A percentile compares a stretch with the other conserved stretches of the same genome.
Conservation (phyloP, 2,888 invertebrate species). For the Ceraclea dissimilis region DNA sequence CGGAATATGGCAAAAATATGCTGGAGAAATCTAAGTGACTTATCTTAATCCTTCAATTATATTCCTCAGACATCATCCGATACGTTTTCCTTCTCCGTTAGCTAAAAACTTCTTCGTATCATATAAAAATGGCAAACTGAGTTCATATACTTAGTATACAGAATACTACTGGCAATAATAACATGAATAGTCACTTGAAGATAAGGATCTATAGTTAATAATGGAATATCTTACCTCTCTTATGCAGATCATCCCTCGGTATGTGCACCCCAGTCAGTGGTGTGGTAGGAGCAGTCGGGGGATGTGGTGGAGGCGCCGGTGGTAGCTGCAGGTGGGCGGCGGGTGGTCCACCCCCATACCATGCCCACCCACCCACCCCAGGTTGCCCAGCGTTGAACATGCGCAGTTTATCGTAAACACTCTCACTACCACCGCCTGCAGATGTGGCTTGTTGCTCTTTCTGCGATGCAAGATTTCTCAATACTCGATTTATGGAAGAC, state of each 20-base stretch:
- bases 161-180: too few relatives aligned
- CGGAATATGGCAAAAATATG: too few relatives aligned
- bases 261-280: conserved; percentile 51
- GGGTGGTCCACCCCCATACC: conserved; percentile 75
- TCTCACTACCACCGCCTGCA: conserved; percentile 52
- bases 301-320: conserved; percentile 59
- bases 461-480: conserved; percentile 91
- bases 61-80: too few relatives aligned
- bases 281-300: conserved; percentile 48
- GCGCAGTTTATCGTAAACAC: conserved; percentile 88
- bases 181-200: background rate
- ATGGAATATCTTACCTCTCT: conserved; percentile 54
- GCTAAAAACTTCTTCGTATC: too few relatives aligned
- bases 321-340: conserved; percentile 56
- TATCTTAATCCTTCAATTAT: too few relatives aligned
- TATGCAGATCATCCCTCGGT: conserved; percentile 58
- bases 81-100: too few relatives aligned
- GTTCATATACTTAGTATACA: too few relatives aligned
- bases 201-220: background rate
- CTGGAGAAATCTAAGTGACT: too few relatives aligned
- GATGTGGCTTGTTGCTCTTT: conserved; percentile 86
- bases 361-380: conserved; percentile 76
- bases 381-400: conserved; percentile 88
- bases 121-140: too few relatives aligned
- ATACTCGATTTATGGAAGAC: conserved; percentile 95